Evolutionary conservation across 2,888 invertebrate species (phyloP).

Genomic region (Chymomyza fuscimana): DNA sequence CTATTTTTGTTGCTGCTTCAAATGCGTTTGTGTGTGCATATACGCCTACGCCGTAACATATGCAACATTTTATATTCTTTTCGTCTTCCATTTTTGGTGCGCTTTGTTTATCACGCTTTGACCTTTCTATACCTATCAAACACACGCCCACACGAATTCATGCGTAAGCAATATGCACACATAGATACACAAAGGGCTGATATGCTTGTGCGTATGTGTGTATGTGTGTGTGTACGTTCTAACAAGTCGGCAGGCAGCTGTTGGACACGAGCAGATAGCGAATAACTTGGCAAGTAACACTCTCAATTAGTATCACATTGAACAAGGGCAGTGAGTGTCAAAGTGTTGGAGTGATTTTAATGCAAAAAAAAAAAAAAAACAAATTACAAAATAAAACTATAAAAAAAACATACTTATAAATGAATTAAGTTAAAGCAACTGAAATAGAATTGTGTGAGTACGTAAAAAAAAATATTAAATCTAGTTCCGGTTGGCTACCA

Average conservation of each 20-base stretch:
- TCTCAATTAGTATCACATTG: neutral
- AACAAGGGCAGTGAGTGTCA: neutral
- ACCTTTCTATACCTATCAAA: conserved; percentile 46
- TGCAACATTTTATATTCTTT: conserved; percentile 49
- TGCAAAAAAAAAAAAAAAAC: no score
- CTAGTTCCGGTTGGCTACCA: no score
- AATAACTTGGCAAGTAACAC: neutral
- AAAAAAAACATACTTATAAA: no score
- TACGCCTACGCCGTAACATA: conserved; percentile 42
- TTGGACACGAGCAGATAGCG: conserved; percentile 19
- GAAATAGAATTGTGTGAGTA: no score
- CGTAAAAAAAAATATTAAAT: no score
- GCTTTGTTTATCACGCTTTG: conserved; percentile 42
- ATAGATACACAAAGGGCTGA: conserved; percentile 21
- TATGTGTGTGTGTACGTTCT: conserved; percentile 4
- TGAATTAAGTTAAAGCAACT: no score
- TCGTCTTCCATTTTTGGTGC: conserved; percentile 9
- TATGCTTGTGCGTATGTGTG: neutral
- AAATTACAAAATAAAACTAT: no score
- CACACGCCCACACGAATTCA: conserved; percentile 1
- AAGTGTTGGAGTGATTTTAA: neutral
- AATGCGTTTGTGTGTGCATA: neutral
- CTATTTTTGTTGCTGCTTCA: neutral
- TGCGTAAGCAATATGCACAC: neutral
- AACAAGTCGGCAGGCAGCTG: conserved; percentile 40